These are phyloP conservation scores for Ciconia stormi DNA, from an alignment of 2,113 vertebrate genomes.

Conservation along the genomic window DNA sequence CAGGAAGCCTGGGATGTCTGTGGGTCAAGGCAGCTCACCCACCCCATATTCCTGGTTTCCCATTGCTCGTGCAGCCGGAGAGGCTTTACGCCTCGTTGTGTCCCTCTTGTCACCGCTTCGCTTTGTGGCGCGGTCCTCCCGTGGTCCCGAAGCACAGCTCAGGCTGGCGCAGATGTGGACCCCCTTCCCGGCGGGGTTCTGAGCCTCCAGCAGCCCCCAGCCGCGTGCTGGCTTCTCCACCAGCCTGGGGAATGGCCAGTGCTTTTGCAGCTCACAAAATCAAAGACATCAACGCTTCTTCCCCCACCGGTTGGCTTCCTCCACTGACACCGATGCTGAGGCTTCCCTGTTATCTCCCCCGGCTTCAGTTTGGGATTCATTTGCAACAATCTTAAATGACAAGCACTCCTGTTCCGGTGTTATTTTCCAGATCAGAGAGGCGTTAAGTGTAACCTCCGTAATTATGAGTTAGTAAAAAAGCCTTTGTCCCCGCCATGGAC, in stretches of 20 bases:
- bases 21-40: not conserved
- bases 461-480: not conserved
- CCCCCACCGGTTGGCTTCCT: accelerated
- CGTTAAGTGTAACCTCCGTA: not conserved
- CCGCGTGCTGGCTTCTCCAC: accelerated
- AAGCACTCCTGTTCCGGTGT: not conserved
- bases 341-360: not conserved
- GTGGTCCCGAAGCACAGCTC: not conserved
- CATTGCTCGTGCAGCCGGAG: not conserved
- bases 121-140: not conserved
- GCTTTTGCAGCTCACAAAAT: not conserved
- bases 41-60: not conserved
- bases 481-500: not conserved
- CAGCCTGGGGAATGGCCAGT: not conserved
- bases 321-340: accelerated
- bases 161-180: accelerated
- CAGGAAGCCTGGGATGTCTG: not conserved
- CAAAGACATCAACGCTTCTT: not conserved
- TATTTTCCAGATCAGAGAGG: not conserved
- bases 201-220: not conserved
- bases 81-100: accelerated
- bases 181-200: not conserved
- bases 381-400: not conserved
- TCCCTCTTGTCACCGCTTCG: not conserved
- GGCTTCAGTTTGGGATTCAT: not conserved